Percentiles rank a stretch among this genome's conserved stretches.
Conservation (phyloP, 2,113 vertebrate species). For the Pseudolaguvia tuberculata region DNA sequence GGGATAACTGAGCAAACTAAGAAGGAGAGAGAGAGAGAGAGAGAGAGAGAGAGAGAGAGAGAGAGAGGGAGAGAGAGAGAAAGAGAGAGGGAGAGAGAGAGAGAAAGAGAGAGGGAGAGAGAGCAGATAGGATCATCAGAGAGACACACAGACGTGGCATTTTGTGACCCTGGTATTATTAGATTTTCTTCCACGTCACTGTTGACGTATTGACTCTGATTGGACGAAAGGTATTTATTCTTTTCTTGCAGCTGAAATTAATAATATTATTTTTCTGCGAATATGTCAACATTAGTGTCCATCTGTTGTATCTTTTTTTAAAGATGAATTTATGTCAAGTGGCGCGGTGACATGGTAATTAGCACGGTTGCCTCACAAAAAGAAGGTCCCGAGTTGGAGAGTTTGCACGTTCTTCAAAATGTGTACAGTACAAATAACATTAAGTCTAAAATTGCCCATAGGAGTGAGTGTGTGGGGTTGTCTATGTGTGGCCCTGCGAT, state of each 20-base stretch:
- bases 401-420: no score
- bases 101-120: background rate
- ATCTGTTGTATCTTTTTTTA: no score
- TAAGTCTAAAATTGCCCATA: no score
- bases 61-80: background rate
- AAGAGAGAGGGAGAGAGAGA: background rate
- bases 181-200: background rate
- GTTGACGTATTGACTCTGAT: background rate
- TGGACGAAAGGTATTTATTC: background rate
- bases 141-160: background rate
- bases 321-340: no score
- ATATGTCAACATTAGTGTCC: no score
- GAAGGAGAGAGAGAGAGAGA: background rate
- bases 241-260: background rate
- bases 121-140: constrained; percentile 1
- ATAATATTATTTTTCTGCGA: no score
- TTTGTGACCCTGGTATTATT: background rate
- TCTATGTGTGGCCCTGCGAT: no score
- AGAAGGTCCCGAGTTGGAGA: no score
- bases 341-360: no score
- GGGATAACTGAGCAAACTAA: background rate
- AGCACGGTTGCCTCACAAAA: no score
- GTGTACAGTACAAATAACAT: no score
- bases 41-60: background rate
- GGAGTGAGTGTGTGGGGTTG: no score